These are phyloP conservation scores for Bombus cullumanus DNA, from an alignment of 1,140 invertebrate genomes.

Conservation along the genomic window DNA sequence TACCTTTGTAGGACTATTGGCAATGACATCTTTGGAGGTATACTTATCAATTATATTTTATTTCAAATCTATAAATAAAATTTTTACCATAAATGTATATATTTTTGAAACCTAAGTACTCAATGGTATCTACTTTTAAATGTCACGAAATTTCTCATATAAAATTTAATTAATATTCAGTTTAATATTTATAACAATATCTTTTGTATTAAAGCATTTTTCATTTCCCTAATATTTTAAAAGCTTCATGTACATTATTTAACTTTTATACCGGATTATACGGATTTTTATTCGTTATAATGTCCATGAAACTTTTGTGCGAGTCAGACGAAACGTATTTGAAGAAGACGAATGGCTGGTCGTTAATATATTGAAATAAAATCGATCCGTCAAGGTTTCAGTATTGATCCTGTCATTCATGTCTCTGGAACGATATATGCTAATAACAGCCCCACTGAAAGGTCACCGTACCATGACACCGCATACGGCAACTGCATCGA, in stretches of 20 bases:
- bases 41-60: constrained; percentile 6
- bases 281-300: background rate
- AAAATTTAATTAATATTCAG: no score
- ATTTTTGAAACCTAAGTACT: no score
- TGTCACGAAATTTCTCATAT: no score
- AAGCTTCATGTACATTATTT: no score
- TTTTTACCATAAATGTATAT: no score
- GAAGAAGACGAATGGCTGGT: background rate
- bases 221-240: no score
- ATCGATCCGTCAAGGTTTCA: constrained; percentile 83
- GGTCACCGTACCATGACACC: constrained; percentile 84
- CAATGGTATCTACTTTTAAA: no score
- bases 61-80: background rate
- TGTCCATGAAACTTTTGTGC: background rate
- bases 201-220: no score
- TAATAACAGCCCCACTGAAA: constrained; percentile 88
- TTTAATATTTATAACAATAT: no score
- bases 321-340: background rate
- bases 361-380: constrained; percentile 28
- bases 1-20: constrained; percentile 85
- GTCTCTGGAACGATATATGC: constrained; percentile 89
- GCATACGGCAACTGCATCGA: constrained; percentile 83
- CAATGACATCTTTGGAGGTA: constrained; percentile 88
- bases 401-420: constrained; percentile 90
- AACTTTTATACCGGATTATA: no score